Evolutionary conservation across 2,113 vertebrate genomes (phyloP), one percentile per base, ranked within the genome.

Genomic region (Peromyscus californicus): DNA sequence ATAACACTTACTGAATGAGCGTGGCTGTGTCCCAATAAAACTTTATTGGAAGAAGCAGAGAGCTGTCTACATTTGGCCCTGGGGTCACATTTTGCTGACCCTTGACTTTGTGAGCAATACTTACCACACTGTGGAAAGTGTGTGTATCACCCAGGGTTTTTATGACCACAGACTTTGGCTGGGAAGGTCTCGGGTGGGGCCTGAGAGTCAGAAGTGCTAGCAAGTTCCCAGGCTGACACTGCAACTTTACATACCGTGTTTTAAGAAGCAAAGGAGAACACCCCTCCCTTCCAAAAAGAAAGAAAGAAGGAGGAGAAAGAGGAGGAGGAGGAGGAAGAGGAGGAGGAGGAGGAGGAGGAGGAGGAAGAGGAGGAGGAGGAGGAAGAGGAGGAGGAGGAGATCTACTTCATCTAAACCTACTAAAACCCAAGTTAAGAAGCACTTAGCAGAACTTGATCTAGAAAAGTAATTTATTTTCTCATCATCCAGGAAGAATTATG

Each of bases 391-490:
- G n/a, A 74, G 39, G 21, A 42, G n/a, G 21, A 74, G 21, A 74
- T 21, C 36, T 72, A 3, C 26, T 29, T 51, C 54, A 69, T 78
- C 75, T 54, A 91, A 97, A 98, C 48, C 70, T 45, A 45, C n/a
- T n/a, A 59, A 88, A 83, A 45, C 0, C 72, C 63, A 63, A 70
- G 80, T 91, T 90, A 98, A 96, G 59, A 97, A 95, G 16, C 67
- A 13, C n/a, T 85, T 94, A 69, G 93, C 72, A 90, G 75, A 93
- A 97, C 97, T 80, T 2, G 0, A 89, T 51, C 83, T 21, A 94
- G 84, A 97, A 94, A 98, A 91, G 96, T 92, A 54, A 98, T 97
- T 98, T 98, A 95, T 97, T 98, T 97, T 97, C 61, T 97, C 93
- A 96, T 96, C 93, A 91, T 19, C 36, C 15, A 89, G 67, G 54